Base-by-base conservation (phyloP, 2,888 invertebrate species). In the Pocota personata region DNA sequence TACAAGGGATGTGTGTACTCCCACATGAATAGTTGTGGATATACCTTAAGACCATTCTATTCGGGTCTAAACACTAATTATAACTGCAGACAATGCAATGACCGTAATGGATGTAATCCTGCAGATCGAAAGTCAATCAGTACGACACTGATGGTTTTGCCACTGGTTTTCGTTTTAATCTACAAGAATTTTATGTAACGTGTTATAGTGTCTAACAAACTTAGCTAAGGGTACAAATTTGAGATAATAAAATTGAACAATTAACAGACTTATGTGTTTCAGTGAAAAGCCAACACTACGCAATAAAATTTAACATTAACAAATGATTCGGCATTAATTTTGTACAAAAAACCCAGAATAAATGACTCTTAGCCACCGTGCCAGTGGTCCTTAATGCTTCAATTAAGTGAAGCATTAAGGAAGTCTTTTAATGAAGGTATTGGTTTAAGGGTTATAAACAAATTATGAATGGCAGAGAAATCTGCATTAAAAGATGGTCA, bases 91-190 rank as follows among this genome's bases (percentile, higher is more conserved):
- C 82, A 88, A 24, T 89, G 89, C 66, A 57, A 19, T 24, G 43
- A 71, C 32, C 67, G 48, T 6, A 78, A 88, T 62, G 83, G 75
- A 4, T 89, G 89, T 40, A 89, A 89, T 84, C 88, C 88, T 6
- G 89, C 89, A 6, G 88, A 64, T 14, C 88, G 88, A 2, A 48
- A 30, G 3, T 30, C 76, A 6, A 32, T 76, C 19, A 76, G 67
- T 30, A 21, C 4, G 3, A 21, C 58, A 1, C 57, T 48, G 10
- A 21, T 76, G 0, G 14, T 14, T 0, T 8, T 76, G 19, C 48
- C 76, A 19, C 19, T 76, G 4, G 3, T 67, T 8, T 8, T 58
- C 4, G 76, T 16, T 6, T 46, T 57, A 6, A 40, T 58, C 35
- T 76, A 24, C 30, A 76, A 76, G 50, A 1, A 4, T 8, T 66